Base-by-base conservation (phyloP, 2,888 invertebrate genomes). In the Drosophila affinis region DNA sequence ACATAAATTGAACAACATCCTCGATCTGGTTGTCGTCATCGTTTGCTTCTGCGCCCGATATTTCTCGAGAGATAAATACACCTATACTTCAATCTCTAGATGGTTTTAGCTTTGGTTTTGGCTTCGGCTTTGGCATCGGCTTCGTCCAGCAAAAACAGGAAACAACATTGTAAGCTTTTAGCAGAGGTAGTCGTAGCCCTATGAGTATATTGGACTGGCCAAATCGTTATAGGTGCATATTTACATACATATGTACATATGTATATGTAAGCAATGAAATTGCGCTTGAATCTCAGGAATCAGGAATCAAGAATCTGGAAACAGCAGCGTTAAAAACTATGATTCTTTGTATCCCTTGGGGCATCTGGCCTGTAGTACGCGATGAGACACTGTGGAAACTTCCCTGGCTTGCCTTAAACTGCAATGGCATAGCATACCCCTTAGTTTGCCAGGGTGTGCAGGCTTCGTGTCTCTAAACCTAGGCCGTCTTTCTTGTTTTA, bases 81-180 rank as follows among this genome's bases (percentile, higher is more conserved):
- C 53, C 52, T 54, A 46, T 54, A 51, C 34, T 10, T 29, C 49
- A 59, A 17, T 10, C 47, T 57, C 34, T 21, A 54, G 44, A 5
- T 54, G 54, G 60, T 52, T 53, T 55, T 14, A 49, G 21, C 53
- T 21, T 9, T n/a, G 12, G 9, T 45, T 55, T 44, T 17, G 24
- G 48, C 18, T 17, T 55, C 1, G 54, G 18, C 52, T 21, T 5
- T 24, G 24, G 24, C 24, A 5, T 9, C 45, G 14, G 7, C 56
- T 46, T 17, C 27, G 56, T 39, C n/a, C 62, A 65, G 51, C 51
- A 68, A 60, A 79, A 81, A 81, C 81, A 78, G 82, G 82, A 81
- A 81, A 78, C 82, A 78, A 81, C 81, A 82, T 81, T 78, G 78
- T 75, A 59, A 57, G 47, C 34, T 57, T 57, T 45, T 32, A 45